Base-by-base conservation (phyloP, 2,113 vertebrate genomes). In the Notiomystis cincta region DNA sequence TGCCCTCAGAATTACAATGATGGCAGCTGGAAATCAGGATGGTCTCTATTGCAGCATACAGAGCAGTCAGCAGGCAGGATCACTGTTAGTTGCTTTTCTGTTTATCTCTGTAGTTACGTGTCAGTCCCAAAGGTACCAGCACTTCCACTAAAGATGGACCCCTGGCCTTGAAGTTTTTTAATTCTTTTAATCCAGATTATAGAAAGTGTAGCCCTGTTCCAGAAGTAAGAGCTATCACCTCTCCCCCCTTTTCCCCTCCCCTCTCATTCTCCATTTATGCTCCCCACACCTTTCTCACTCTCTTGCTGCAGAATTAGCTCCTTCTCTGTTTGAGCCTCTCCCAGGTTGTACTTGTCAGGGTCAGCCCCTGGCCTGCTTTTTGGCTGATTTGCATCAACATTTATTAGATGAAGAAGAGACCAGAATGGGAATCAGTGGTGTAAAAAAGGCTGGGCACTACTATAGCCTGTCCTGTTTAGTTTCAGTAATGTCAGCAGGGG, bases 391-490 rank as follows among this genome's bases (percentile, higher is more conserved):
- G 19, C 42, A 51, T 61, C 50, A 38, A 4, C 9, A 17, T 48
- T 76, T 38, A 6, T 21, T 28, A 42, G 80, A 23, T 62, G 25
- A 54, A 65, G 51, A 31, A 58, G 44, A 54, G 35, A 61, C 8
- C 15, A 61, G n/a, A 62, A 42, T 20, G 35, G 64, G 24, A 57
- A 45, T 8, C 31, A 37, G 9, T 3, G 9, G 6, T 24, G 38
- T 1, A 5, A 4, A 42, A 23, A 40, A 42, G 35, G 47, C 35
- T 31, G 11, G 19, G 15, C 51, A 11, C 31, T 35, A 0, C 15
- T 30, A 0, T 3, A 21, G 24, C 1, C 21, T 23, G 54, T 47
- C 5, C n/a, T n/a, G n/a, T n/a, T n/a, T n/a, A n/a, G n/a, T n/a
- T n/a, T n/a, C n/a, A n/a, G n/a, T n/a, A n/a, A n/a, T n/a, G n/a